phyloP scores from a whole-genome alignment of 2,888 invertebrate genomes.

The Galeopsomyia nigrocyanea region DNA sequence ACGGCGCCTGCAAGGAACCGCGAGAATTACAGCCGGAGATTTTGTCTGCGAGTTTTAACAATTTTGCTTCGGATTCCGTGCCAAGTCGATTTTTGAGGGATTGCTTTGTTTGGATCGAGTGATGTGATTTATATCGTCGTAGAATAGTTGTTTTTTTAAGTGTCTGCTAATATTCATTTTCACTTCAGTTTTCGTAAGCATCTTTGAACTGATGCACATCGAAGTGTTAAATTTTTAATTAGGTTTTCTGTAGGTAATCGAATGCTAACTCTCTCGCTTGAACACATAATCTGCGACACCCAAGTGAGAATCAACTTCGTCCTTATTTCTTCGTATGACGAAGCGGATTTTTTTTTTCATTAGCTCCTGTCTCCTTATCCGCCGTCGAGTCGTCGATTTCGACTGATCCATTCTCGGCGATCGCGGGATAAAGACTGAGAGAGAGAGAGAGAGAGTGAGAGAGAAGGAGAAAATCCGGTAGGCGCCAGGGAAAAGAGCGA shows the following conservation, averaged over 20 bases:
- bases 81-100: too few relatives aligned
- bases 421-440: constrained; percentile 12
- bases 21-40: constrained; percentile 4
- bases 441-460: constrained; percentile 4
- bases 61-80: too few relatives aligned
- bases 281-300: too few relatives aligned
- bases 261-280: neutral
- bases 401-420: constrained; percentile 50
- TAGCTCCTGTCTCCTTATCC: constrained; percentile 47
- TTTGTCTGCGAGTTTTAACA: too few relatives aligned
- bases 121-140: too few relatives aligned
- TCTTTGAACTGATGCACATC: neutral
- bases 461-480: constrained; percentile 31
- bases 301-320: constrained; percentile 2
- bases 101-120: too few relatives aligned
- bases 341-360: constrained; percentile 53
- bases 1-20: constrained; percentile 29
- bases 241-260: neutral
- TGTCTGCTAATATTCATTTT: too few relatives aligned
- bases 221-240: neutral
- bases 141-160: too few relatives aligned
- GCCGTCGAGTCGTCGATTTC: constrained; percentile 30
- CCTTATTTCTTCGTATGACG: constrained; percentile 35
- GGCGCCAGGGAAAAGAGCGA: constrained; percentile 44
- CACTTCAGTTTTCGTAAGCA: too few relatives aligned